Percentiles rank a stretch among this genome's conserved stretches.
These are phyloP conservation scores for Hydra vulgaris DNA, from an alignment of 30 jellyfish, hydroid and myxozoan species.

Conservation along the genomic window DNA sequence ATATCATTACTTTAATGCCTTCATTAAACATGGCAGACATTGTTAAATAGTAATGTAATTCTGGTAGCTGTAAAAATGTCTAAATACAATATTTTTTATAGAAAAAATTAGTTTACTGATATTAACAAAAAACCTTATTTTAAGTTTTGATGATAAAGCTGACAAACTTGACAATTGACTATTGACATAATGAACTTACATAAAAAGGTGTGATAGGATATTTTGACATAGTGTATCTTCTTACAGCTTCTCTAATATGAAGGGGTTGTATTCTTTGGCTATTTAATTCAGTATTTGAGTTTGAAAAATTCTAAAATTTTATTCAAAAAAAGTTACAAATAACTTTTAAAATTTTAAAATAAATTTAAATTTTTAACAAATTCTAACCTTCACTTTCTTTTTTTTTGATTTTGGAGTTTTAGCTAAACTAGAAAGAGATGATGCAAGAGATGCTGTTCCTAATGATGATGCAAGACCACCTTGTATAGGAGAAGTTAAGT, in stretches of 20 bases:
- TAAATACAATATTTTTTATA: too few relatives aligned
- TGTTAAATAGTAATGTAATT: too few relatives aligned
- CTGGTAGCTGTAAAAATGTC: too few relatives aligned
- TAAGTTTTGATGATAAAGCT: neutral
- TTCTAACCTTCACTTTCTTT: conserved; percentile 74
- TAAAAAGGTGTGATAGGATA: conserved; percentile 66
- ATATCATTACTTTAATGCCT: too few relatives aligned
- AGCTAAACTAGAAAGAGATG: conserved; percentile 62
- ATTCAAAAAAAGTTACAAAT: neutral
- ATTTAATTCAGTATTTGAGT: conserved; percentile 43
- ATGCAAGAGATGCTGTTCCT: conserved; percentile 96
- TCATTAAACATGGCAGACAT: too few relatives aligned
- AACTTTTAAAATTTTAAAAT: too few relatives aligned
- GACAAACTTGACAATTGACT: neutral
- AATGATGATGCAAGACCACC: conserved; percentile 97
- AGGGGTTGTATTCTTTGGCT: conserved; percentile 53
- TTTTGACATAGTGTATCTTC: conserved; percentile 58
- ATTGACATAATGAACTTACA: conserved; percentile 25
- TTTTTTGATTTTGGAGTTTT: conserved; percentile 86
- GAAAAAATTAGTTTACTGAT: too few relatives aligned
- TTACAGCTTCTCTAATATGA: conserved; percentile 90
- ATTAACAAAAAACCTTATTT: too few relatives aligned
- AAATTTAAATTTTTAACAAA: too few relatives aligned
- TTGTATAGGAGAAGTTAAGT: conserved; percentile 82
- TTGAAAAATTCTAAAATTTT: conserved; percentile 41